Base-by-base conservation (phyloP, 2,797 vertebrate genomes). In the Crax fasciolata region DNA sequence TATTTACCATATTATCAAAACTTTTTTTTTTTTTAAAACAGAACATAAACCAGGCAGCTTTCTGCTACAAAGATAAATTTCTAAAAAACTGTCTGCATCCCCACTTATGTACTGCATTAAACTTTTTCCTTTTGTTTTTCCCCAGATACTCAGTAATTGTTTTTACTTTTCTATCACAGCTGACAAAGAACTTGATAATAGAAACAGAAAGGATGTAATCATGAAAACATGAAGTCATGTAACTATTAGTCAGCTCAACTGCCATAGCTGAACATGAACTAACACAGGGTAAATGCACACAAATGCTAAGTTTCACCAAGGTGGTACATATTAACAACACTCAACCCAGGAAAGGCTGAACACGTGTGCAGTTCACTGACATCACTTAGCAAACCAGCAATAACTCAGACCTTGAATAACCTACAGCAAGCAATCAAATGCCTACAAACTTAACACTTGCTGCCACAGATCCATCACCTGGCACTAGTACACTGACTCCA, bases 51-150 rank as follows among this genome's bases (percentile, higher is more conserved):
- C 14, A 76, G 24, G 8, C 25, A 3, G 18, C 38, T 61, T 65
- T 71, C 67, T 76, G 41, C 30, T 67, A 75, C 4, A 71, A 67
- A 17, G 39, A 74, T 2, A 32, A 4, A 19, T 58, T 78, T 32
- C 35, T 27, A 43, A 75, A 61, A 61, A 63, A 20, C 9, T 48
- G 9, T 49, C 82, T 54, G 21, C 46, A 62, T 10, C 23, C 59
- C n/a, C 57, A 18, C 4, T 49, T 30, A 78, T 17, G 51, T 6
- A 14, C 13, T 46, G 1, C 30, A 57, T 44, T 82, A 68, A 38
- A 8, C 35, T 35, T 35, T 35, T 35, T 0, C 1, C 1, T 27
- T 1, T 0, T 23, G 59, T 92, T 41, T 57, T 54, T 54, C 11
- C 28, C 17, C 38, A 85, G 41, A 59, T 39, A 72, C 5, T n/a